Evolutionary conservation across 2,888 invertebrate species (phyloP).

Genomic region (Acanthosepion esculentum): DNA sequence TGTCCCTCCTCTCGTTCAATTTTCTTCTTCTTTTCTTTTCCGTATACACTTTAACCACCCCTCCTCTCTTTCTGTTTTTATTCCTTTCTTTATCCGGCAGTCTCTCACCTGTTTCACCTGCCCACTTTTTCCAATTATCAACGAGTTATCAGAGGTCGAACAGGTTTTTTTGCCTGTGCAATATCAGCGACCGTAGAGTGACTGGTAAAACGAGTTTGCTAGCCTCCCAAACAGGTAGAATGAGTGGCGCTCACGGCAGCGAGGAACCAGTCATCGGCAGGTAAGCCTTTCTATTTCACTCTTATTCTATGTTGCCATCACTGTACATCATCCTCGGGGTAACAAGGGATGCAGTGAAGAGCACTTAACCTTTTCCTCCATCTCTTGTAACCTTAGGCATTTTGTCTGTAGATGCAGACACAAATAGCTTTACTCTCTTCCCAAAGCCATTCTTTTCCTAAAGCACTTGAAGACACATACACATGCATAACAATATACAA

Average conservation of each 20-base stretch:
- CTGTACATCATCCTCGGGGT: conserved; percentile 11
- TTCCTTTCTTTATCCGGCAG: neutral
- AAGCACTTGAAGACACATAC: neutral
- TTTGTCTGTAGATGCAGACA: neutral
- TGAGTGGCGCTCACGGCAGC: conserved; percentile 33
- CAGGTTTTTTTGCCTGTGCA: conserved; percentile 13
- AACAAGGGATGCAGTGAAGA: conserved; percentile 17
- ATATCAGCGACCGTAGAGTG: neutral
- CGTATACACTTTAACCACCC: neutral
- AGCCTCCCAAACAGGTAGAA: conserved; percentile 33
- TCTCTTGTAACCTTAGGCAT: neutral
- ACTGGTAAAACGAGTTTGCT: conserved; percentile 33
- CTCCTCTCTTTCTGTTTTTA: neutral
- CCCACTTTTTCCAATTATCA: neutral
- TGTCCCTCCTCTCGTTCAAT: neutral
- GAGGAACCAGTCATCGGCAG: neutral
- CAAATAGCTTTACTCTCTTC: neutral
- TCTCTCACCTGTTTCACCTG: neutral
- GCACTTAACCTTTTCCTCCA: neutral
- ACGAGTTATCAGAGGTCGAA: conserved; percentile 13
- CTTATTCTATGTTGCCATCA: conserved; percentile 33
- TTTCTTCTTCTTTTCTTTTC: neutral
- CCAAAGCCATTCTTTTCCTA: neutral
- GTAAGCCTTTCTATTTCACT: conserved; percentile 7
- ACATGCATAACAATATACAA: neutral